Evolutionary conservation across 1,140 invertebrate species (phyloP), one percentile per base, ranked within the genome.

Genomic region (Nasonia longicornis): DNA sequence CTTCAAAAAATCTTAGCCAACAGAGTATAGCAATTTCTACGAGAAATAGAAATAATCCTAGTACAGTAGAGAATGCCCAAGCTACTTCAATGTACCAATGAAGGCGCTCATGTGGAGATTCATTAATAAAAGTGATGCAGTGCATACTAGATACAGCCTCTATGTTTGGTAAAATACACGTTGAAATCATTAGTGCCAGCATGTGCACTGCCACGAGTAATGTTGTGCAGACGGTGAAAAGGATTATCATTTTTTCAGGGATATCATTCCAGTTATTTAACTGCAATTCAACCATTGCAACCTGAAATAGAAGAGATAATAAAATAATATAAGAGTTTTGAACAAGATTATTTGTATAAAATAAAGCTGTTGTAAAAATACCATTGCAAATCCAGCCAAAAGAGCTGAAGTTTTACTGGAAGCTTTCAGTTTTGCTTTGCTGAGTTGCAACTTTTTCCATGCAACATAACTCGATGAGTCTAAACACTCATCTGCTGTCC

Each of bases 111-210:
- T 97, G 96, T 0, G 96, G 96, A 20, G 96, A 96, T 88, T 97
- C 96, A 85, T 96, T 95, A 0, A 97, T 96, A 11, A 96, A 91
- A 67, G 94, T 94, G 84, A 96, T 96, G 83, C 95, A 95, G 88
- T 97, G 96, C 31, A 97, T 91, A 90, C 96, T 97, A 82, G 96
- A 96, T 1, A 97, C 95, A 0, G 96, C 96, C 87, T 98, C 96
- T 70, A 98, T 96, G 87, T 98, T 97, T 35, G 96, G 98, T 79
- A 99, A 91, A 82, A 99, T 98, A 89, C 98, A 99, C 0, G 98
- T 99, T 83, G 97, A 98, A 86, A 99, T 99, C 98, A 99, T 99
- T 8, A 99, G 91, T 0, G 98, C 98, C 74, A 99, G 89, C 94
- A 99, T 96, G 88, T 99, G 98, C 6, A 99, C 97, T 0, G 98